Evolutionary conservation across 1,140 invertebrate genomes (phyloP).

Genomic region (Pseudomyrmex gracilis): DNA sequence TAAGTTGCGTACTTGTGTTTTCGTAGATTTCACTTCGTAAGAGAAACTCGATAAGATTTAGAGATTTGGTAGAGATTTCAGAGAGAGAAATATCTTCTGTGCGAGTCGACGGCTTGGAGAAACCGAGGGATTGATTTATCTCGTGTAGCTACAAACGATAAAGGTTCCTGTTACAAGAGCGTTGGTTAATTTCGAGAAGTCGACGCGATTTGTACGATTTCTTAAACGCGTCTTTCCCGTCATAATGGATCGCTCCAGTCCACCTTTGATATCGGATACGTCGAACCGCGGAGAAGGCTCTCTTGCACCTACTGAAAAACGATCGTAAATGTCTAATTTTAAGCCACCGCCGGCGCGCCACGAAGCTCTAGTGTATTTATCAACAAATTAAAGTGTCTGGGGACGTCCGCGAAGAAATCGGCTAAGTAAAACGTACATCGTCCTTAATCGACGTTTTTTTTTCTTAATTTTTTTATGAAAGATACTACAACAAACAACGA

Average conservation of each 20-base stretch:
- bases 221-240: constrained; percentile 19
- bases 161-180: constrained; percentile 18
- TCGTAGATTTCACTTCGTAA: background rate
- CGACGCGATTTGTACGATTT: constrained; percentile 39
- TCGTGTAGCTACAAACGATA: constrained; percentile 37
- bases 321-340: constrained; percentile 79
- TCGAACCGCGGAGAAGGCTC: constrained; percentile 50
- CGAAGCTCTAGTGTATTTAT: constrained; percentile 73
- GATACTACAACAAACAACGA: background rate
- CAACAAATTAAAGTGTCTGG: constrained; percentile 72
- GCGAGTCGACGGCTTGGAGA: background rate
- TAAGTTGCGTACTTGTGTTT: background rate
- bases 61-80: background rate
- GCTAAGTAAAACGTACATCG: background rate
- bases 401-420: constrained; percentile 2
- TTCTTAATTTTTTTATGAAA: background rate
- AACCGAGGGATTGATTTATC: constrained; percentile 29
- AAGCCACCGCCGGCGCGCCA: constrained; percentile 52
- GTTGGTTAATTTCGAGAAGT: background rate
- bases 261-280: constrained; percentile 77
- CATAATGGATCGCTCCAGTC: constrained; percentile 58
- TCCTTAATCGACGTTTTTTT: constrained; percentile 45
- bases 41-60: background rate
- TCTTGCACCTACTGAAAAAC: constrained; percentile 66
- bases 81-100: background rate